Base-by-base conservation (phyloP, 2,113 vertebrate species). In the Eclectus roratus region DNA sequence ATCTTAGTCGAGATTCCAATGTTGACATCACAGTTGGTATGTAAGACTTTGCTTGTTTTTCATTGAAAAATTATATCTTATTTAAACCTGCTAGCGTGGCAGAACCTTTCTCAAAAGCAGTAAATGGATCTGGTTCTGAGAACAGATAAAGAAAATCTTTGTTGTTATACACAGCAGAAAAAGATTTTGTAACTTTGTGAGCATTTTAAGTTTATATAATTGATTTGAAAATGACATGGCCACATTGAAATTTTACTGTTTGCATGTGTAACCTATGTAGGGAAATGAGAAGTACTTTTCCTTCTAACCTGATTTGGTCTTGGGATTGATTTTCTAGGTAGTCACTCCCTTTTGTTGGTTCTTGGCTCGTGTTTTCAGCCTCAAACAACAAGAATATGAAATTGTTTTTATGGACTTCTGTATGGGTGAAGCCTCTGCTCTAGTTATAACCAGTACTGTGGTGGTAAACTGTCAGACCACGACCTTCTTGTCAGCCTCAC, bases 21-120 rank as follows among this genome's bases (percentile, higher is more conserved):
- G 96, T 98, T 35, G 98, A 98, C 96, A 98, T 99, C 95, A 99
- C 99, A 76, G 98, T 99, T 94, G 99, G 99, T 99, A 98, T 96
- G 98, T 97, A 94, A 89, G 64, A 73, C 19, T 78, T 85, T 8
- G 6, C 46, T 84, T 84, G 13, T 21, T 93, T 81, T 91, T 80
- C 12, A 25, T 24, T 79, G 46, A 81, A 76, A 46, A 80, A 79
- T 20, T 47, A 13, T 35, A 17, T 84, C 17, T 72, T 65, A 39
- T n/a, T 89, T 68, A 55, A 88, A 52, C 28, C 13, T 52, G 11
- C 17, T 49, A 29, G 41, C 2, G 0, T 80, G 63, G 53, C 23
- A 69, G 79, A 63, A 78, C 15, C 10, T 35, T 70, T 82, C 80
- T 85, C 18, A 5, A 55, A 70, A 71, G 44, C 71, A 80, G 16